phyloP scores from a whole-genome alignment of 2,113 vertebrate species.

The Gallinago paraguaiae region DNA sequence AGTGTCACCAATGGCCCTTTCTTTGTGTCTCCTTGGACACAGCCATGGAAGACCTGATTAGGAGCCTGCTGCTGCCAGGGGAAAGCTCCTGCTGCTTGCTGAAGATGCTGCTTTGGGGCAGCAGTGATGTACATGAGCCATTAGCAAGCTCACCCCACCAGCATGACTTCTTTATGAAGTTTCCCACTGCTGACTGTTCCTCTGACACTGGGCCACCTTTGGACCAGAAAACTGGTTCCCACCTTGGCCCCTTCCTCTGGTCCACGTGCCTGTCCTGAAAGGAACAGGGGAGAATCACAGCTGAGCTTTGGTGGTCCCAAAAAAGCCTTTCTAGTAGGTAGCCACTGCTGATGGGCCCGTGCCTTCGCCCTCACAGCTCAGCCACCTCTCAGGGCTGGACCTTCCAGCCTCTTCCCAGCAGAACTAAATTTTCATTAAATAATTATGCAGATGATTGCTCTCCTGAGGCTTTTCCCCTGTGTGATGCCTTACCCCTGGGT shows the following conservation, averaged over 20 bases:
- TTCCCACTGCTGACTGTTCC: neutral
- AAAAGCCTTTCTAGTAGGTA: neutral
- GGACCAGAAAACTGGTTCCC: neutral
- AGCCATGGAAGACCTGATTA: neutral
- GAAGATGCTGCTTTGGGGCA: neutral
- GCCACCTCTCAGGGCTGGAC: neutral
- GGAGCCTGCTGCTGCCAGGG: slow-evolving; percentile 30
- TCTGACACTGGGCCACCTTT: neutral
- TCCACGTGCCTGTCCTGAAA: neutral
- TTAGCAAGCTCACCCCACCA: neutral
- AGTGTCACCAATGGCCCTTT: accelerated
- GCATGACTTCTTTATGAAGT: slow-evolving; percentile 43
- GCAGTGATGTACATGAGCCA: neutral
- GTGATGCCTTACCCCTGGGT: neutral
- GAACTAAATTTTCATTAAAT: neutral
- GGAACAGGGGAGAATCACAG: neutral
- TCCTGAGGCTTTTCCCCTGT: neutral
- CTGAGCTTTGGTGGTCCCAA: neutral
- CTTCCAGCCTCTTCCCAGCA: neutral
- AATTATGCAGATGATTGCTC: neutral
- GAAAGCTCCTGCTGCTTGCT: neutral
- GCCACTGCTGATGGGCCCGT: neutral
- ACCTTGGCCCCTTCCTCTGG: neutral
- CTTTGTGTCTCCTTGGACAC: neutral
- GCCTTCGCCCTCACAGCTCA: neutral